A percentile compares a stretch with the other conserved stretches of the same genome.
These are phyloP conservation scores for Zoanthus sansibaricus DNA, from an alignment of 92 coral and sea anemone genomes.

Conservation along the genomic window DNA sequence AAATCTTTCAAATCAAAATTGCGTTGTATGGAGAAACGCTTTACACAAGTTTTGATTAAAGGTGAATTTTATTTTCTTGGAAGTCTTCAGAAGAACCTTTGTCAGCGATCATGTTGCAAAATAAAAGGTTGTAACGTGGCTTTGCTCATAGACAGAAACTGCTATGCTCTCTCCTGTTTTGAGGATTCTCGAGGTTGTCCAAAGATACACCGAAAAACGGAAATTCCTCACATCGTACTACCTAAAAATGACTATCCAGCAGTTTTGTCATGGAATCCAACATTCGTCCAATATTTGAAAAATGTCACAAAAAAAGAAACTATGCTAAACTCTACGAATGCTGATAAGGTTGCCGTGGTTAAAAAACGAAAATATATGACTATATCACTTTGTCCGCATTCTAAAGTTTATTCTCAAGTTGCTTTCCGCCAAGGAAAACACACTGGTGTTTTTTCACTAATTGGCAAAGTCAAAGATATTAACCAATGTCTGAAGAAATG, in stretches of 20 bases:
- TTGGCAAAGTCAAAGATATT: conserved; percentile 68
- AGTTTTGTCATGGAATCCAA: conserved; percentile 30
- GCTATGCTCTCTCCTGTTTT: conserved; percentile 86
- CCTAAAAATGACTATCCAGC: conserved; percentile 30
- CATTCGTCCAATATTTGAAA: not conserved
- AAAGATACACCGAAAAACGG: conserved; percentile 28
- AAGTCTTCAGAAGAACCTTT: conserved; percentile 64
- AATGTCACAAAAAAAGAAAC: not conserved
- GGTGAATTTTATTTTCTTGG: conserved; percentile 70
- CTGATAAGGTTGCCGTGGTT: not conserved
- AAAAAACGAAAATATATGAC: not conserved
- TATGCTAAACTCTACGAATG: not conserved
- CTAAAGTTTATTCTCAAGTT: conserved; percentile 43
- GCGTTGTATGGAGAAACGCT: not conserved
- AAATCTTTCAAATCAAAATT: conserved; percentile 24
- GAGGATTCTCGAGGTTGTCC: conserved; percentile 58
- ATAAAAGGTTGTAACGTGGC: conserved; percentile 82
- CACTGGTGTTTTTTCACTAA: conserved; percentile 76
- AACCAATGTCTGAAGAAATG: conserved; percentile 73
- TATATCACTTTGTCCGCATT: conserved; percentile 56
- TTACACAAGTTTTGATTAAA: conserved; percentile 1
- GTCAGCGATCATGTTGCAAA: conserved; percentile 82
- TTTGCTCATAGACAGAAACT: conserved; percentile 81
- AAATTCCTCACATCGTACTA: conserved; percentile 47
- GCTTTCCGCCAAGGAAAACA: conserved; percentile 70